phyloP scores from a whole-genome alignment of 2,797 vertebrate genomes.

The Stomatorhinus walkeri region DNA sequence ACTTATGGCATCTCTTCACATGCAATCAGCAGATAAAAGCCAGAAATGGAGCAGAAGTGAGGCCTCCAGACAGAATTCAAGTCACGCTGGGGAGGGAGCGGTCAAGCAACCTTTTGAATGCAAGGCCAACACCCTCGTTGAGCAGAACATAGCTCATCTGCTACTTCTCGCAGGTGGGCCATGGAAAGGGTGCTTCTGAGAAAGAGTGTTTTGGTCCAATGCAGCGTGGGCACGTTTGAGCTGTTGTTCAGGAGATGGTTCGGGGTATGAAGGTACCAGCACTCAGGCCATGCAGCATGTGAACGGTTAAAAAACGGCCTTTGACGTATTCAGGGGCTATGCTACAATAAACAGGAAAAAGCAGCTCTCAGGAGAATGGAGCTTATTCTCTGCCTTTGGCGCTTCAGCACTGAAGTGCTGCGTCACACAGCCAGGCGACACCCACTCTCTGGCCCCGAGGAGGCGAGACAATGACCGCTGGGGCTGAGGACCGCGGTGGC shows the following conservation, averaged over 20 bases:
- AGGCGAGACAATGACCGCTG: neutral
- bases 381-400: neutral
- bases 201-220: neutral
- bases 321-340: neutral
- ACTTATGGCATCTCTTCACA: constrained; percentile 22
- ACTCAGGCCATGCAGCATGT: neutral
- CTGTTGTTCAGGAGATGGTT: neutral
- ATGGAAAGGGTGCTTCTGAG: neutral
- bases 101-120: neutral
- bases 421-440: neutral
- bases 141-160: neutral
- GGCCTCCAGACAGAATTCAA: neutral
- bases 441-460: neutral
- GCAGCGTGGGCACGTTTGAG: neutral
- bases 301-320: neutral
- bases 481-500: neutral
- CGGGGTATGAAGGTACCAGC: neutral
- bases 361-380: neutral
- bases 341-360: neutral
- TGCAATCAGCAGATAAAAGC: constrained; percentile 28
- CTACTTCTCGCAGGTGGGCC: neutral
- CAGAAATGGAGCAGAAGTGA: constrained; percentile 4
- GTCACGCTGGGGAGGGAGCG: neutral
- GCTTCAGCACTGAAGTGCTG: neutral
- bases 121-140: neutral